These are phyloP conservation scores for Galeopsomyia nigrocyanea DNA, from an alignment of 2,888 invertebrate species.

Conservation along the genomic window DNA sequence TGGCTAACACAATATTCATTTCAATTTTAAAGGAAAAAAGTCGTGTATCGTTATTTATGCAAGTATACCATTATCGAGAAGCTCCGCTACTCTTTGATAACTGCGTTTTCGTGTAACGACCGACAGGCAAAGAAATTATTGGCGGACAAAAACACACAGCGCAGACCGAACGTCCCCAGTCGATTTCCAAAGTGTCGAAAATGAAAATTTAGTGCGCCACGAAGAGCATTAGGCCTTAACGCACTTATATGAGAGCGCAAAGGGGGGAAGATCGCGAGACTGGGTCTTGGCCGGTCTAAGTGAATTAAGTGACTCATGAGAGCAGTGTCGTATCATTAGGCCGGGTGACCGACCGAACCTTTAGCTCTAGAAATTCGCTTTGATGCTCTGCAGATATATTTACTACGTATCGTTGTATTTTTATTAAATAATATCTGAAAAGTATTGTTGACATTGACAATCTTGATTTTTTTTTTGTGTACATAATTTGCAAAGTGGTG, in stretches of 20 bases:
- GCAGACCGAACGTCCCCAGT: conserved; percentile 49
- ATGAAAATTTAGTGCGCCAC: conserved; percentile 35
- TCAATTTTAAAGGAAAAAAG: background rate
- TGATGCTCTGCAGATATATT: background rate
- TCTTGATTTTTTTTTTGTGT: no score
- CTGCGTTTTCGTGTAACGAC: no score
- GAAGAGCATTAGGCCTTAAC: background rate
- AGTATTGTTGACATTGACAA: no score
- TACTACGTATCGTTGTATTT: no score
- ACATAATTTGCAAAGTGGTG: no score
- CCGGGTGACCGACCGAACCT: conserved; percentile 10
- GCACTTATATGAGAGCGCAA: conserved; percentile 4
- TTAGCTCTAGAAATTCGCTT: conserved; percentile 1
- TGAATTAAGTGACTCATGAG: conserved; percentile 50
- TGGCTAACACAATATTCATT: no score
- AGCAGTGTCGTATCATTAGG: conserved; percentile 39
- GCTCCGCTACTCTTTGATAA: no score
- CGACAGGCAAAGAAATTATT: no score
- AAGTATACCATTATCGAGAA: no score
- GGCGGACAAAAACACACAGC: background rate
- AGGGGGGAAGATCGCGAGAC: background rate
- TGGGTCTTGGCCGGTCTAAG: conserved; percentile 35
- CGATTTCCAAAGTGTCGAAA: conserved; percentile 46
- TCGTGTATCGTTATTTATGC: background rate
- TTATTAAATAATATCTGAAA: no score